Conservation (phyloP, 2,888 invertebrate species). For the Cantharis rustica region DNA sequence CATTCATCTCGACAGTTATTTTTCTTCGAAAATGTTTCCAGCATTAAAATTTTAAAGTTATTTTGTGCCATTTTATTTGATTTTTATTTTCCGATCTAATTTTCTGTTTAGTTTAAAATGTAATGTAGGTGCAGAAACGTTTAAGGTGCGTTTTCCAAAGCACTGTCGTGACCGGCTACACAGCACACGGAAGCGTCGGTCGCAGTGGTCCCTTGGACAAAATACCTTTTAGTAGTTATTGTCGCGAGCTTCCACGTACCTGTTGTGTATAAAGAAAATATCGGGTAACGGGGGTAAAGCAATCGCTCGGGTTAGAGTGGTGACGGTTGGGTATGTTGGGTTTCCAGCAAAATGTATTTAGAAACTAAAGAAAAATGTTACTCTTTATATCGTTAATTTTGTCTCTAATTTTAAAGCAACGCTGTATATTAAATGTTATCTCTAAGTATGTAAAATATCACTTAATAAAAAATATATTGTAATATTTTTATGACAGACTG, state of each 20-base stretch:
- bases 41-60: neutral
- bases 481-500: neutral
- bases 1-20: neutral
- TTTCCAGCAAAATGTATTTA: neutral
- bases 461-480: neutral
- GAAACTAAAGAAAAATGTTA: neutral
- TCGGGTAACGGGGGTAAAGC: slow-evolving; percentile 35
- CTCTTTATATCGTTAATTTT: neutral
- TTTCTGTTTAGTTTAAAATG: neutral
- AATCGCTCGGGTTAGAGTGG: slow-evolving; percentile 25
- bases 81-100: neutral
- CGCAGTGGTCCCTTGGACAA: neutral
- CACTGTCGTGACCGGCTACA: neutral
- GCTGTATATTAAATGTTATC: neutral
- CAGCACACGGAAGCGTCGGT: neutral
- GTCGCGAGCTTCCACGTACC: slow-evolving; percentile 48
- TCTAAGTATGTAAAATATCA: neutral
- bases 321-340: slow-evolving; percentile 16
- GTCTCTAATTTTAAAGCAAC: neutral
- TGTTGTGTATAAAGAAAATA: slow-evolving; percentile 43
- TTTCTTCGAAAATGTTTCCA: neutral
- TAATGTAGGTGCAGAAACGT: neutral
- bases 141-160: neutral
- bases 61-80: neutral
- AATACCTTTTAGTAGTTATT: neutral